phyloP scores from a whole-genome alignment of 2,888 invertebrate species.

The Chelonus formosanus region DNA sequence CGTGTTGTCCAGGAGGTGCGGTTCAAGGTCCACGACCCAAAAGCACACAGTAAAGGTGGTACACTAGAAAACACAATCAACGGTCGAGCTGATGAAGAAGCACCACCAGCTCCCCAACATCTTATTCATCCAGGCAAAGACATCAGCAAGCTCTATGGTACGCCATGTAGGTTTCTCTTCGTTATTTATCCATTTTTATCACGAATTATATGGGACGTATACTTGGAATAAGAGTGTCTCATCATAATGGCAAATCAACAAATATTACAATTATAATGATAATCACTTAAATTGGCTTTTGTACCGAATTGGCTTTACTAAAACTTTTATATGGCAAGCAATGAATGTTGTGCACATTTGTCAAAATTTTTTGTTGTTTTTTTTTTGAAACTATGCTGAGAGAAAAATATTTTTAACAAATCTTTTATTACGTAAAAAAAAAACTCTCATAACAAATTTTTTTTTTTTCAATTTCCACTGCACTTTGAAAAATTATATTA shows the following conservation, averaged over 20 bases:
- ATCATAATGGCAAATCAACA: background rate
- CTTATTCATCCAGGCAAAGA: constrained; percentile 90
- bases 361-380: background rate
- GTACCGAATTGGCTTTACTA: too few species aligned
- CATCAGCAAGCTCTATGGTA: constrained; percentile 86
- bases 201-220: constrained; percentile 39
- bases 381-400: background rate
- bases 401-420: background rate
- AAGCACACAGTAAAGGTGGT: constrained; percentile 92
- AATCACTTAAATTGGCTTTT: background rate
- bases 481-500: too few species aligned
- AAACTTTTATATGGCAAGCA: background rate
- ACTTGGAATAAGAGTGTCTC: constrained; percentile 39
- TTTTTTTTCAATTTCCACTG: too few species aligned
- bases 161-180: constrained; percentile 45
- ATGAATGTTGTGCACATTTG: constrained; percentile 1
- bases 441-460: too few species aligned
- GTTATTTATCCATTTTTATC: constrained; percentile 23
- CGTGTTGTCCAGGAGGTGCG: constrained; percentile 86
- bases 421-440: too few species aligned
- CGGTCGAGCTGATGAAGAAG: constrained; percentile 75
- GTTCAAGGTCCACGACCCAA: constrained; percentile 94
- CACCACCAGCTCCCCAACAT: constrained; percentile 76
- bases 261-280: constrained; percentile 3
- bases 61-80: constrained; percentile 92